These are phyloP conservation scores for Illadopsis cleaveri DNA, from an alignment of 2,113 vertebrate species.

Conservation along the genomic window DNA sequence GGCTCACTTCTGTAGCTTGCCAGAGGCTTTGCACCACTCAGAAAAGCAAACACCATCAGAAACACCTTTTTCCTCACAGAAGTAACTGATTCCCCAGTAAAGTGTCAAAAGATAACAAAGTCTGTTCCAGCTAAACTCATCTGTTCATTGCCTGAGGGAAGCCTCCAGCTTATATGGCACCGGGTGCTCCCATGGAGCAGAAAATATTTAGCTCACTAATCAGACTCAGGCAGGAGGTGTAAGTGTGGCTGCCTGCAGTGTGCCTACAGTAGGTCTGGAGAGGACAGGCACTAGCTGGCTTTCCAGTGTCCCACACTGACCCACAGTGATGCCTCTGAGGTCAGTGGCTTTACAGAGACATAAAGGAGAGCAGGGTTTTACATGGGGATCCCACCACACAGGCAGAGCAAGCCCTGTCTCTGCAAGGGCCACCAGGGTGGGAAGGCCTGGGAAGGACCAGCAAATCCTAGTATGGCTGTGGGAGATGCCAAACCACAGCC, in stretches of 20 bases:
- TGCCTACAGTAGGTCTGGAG: neutral
- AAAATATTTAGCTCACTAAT: neutral
- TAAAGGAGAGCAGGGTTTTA: neutral
- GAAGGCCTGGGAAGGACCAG: neutral
- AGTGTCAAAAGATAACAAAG: constrained; percentile 49
- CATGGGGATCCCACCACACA: fast-evolving
- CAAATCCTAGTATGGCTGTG: neutral
- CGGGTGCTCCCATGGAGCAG: neutral
- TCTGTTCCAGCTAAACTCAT: constrained; percentile 54
- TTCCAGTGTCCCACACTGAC: neutral
- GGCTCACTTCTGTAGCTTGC: neutral
- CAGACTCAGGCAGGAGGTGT: neutral
- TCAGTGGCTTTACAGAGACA: neutral
- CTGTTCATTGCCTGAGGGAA: constrained; percentile 46
- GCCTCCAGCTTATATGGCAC: constrained; percentile 35
- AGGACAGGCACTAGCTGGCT: neutral
- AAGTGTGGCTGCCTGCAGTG: neutral
- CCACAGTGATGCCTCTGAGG: neutral
- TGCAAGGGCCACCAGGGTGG: neutral
- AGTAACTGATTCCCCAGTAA: constrained; percentile 37
- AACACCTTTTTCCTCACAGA: constrained; percentile 7
- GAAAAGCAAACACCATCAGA: neutral
- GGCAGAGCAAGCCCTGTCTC: neutral
- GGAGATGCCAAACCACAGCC: neutral
- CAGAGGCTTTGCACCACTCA: neutral